Evolutionary conservation across 2,113 vertebrate genomes (phyloP).

Genomic region (Ceyx melanurus): DNA sequence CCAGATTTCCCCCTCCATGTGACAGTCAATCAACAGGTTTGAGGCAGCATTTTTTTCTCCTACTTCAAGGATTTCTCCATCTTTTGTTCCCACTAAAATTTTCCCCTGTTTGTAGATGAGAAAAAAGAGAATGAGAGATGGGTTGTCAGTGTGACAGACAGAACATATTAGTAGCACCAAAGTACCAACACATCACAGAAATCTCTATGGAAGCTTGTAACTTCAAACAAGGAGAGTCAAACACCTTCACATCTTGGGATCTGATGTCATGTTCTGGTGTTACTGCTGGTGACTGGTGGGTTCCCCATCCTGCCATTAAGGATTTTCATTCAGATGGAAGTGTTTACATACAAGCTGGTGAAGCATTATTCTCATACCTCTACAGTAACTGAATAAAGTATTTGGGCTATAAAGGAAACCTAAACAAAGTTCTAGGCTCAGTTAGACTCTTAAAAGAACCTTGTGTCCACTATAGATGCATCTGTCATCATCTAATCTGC

Average conservation of each 20-base stretch:
- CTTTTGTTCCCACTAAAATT: constrained; percentile 96
- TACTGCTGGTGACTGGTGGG: neutral
- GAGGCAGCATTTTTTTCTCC: constrained; percentile 98
- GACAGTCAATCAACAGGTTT: constrained; percentile 93
- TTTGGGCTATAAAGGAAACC: neutral
- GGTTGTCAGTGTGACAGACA: neutral
- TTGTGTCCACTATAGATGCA: neutral
- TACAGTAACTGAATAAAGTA: neutral
- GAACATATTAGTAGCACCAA: neutral
- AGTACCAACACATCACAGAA: neutral
- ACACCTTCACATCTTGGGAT: neutral
- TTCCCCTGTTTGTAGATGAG: constrained; percentile 83
- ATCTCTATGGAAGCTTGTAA: neutral
- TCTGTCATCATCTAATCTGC: rapidly evolving
- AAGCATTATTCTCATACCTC: neutral
- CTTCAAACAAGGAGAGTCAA: neutral
- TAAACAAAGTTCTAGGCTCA: neutral
- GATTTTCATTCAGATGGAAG: neutral
- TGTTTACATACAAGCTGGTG: neutral
- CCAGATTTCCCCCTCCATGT: constrained; percentile 96
- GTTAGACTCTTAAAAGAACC: neutral
- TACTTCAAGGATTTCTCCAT: constrained; percentile 97
- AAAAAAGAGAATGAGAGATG: neutral
- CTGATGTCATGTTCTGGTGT: neutral
- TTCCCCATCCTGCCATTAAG: neutral